Evolutionary conservation across 2,888 invertebrate genomes (phyloP).

Genomic region (Drosophila nigricruria): DNA sequence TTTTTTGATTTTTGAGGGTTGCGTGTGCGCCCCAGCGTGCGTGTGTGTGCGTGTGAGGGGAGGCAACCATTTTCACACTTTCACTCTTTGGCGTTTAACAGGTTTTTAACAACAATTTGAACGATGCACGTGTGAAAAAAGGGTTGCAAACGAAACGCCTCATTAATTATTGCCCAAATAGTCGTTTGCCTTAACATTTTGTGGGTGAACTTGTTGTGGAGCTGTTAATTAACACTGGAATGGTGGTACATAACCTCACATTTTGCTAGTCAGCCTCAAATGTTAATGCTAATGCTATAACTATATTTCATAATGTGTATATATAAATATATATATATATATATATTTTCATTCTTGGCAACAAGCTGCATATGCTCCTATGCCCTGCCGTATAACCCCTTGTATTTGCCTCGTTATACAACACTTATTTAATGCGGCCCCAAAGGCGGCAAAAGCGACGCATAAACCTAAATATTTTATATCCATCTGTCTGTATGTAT

Average conservation of each 20-base stretch:
- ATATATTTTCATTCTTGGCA: slow-evolving; percentile 53
- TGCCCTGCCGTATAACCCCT: slow-evolving; percentile 28
- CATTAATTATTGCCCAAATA: slow-evolving; percentile 47
- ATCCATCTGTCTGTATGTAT: slow-evolving; percentile 25
- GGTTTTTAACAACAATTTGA: slow-evolving; percentile 68
- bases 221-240: slow-evolving; percentile 22
- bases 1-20: slow-evolving; percentile 75
- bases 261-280: slow-evolving; percentile 5
- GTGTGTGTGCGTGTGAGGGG: slow-evolving; percentile 27
- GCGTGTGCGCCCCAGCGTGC: slow-evolving; percentile 55
- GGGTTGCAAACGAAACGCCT: slow-evolving; percentile 32
- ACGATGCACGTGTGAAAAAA: slow-evolving; percentile 46
- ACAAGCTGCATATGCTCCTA: slow-evolving; percentile 38
- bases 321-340: slow-evolving; percentile 4
- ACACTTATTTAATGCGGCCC: slow-evolving; percentile 73
- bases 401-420: slow-evolving; percentile 55
- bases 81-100: slow-evolving; percentile 76
- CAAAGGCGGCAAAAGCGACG: slow-evolving; percentile 62
- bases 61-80: slow-evolving; percentile 72
- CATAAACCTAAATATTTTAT: slow-evolving; percentile 77
- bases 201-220: neutral
- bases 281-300: slow-evolving; percentile 19
- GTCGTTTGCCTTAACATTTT: slow-evolving; percentile 17
- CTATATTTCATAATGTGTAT: slow-evolving; percentile 14
- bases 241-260: slow-evolving; percentile 35